phyloP scores from a whole-genome alignment of 2,888 invertebrate species.

The Meiosimyza decipiens region DNA sequence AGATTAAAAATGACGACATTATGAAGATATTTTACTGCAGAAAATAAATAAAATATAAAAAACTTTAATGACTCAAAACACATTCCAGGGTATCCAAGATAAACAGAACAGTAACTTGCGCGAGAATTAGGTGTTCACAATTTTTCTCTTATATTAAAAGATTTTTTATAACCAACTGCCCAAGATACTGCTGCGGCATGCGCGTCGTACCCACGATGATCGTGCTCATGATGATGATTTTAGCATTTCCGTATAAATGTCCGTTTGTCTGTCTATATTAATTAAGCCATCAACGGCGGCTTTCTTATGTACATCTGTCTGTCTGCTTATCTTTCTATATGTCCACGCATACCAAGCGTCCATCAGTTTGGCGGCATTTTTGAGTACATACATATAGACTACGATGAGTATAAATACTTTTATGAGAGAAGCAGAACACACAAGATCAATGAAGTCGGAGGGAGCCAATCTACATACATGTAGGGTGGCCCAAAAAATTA shows the following conservation, averaged over 20 bases:
- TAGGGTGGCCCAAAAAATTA: too few relatives aligned
- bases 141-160: background rate
- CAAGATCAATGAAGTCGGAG: too few relatives aligned
- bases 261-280: slow-evolving; percentile 50
- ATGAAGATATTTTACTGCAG: too few relatives aligned
- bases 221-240: slow-evolving; percentile 31
- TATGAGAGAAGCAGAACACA: background rate
- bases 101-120: background rate
- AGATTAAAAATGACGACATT: slow-evolving; percentile 4
- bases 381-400: slow-evolving; percentile 5
- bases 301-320: slow-evolving; percentile 23
- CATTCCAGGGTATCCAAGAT: slow-evolving; percentile 17
- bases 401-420: slow-evolving; percentile 4
- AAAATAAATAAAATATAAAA: slow-evolving; percentile 8
- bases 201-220: slow-evolving; percentile 1
- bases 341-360: background rate
- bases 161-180: slow-evolving; percentile 8
- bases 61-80: slow-evolving; percentile 17
- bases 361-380: slow-evolving; percentile 20
- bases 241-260: slow-evolving; percentile 51
- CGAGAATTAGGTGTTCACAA: slow-evolving; percentile 8
- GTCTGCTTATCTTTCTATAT: background rate
- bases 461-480: too few relatives aligned
- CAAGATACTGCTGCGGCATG: background rate
- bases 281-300: slow-evolving; percentile 52